Evolutionary conservation across 2,888 invertebrate species (phyloP), one percentile per base, ranked within the genome.

Genomic region (Tetrapedia diversipes): DNA sequence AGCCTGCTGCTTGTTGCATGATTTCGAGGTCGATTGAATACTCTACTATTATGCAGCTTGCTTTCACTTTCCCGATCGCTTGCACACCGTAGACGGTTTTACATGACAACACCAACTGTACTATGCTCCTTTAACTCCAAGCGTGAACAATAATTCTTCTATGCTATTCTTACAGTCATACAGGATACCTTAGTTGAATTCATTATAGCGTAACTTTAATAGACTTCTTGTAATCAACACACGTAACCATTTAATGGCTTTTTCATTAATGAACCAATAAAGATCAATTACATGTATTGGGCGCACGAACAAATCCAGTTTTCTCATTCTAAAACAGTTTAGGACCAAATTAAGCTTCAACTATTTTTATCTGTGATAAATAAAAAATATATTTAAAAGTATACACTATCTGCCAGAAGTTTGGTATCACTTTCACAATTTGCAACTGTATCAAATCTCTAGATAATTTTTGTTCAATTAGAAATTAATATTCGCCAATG

Each of bases 11-110:
- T n/a, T n/a, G 63, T 79, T 79, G 80, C 82, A 57, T 74, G 74
- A 79, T 85, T 84, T 84, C 83, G 85, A 84, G 84, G 84, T 84
- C 84, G 83, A 85, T 85, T 75, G 78, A 66, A 67, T 72, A 75
- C 63, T 63, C 67, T 47, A 27, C n/a, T 59, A 63, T 76, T 75
- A 73, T 71, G 65, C 63, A 22, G 63, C 43, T 63, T 70, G 77
- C 84, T 84, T 84, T 84, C 84, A 84, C 84, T 84, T 84, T 84
- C 73, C 67, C 67, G 75, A 83, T 80, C 78, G 67, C 34, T 70
- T 77, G n/a, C n/a, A 54, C 63, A 79, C 49, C 59, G 66, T 53
- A 51, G 51, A 63, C 66, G 57, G 54, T 45, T 75, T 67, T 63
- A 39, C 73, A 70, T 63, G 61, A 51, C 41, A 75, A 53, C 54